phyloP scores from a whole-genome alignment of 2,888 invertebrate genomes.

The Sesia bembeciformis region DNA sequence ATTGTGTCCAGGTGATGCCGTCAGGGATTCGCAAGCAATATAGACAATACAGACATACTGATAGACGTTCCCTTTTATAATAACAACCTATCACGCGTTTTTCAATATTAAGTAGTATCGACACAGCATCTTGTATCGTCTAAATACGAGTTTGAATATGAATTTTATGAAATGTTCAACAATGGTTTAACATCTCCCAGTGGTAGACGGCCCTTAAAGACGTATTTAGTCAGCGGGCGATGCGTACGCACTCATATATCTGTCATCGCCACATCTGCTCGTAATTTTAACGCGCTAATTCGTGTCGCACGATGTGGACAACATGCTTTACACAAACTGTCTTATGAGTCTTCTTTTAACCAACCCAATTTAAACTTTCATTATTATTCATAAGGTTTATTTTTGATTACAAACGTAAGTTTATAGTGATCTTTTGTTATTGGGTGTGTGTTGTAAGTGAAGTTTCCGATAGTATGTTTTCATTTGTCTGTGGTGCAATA shows the following conservation, averaged over 20 bases:
- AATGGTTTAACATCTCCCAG: slow-evolving; percentile 8
- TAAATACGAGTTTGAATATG: not conserved
- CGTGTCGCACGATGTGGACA: slow-evolving; percentile 27
- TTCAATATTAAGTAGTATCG: too few species aligned
- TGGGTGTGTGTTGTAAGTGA: not conserved
- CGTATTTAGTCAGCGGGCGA: slow-evolving; percentile 19
- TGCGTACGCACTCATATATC: slow-evolving; percentile 34
- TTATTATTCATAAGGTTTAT: slow-evolving; percentile 7
- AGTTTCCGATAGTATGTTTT: slow-evolving; percentile 22
- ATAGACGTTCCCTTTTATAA: too few species aligned
- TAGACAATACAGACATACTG: too few species aligned
- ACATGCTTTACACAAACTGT: slow-evolving; percentile 13
- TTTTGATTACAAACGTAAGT: slow-evolving; percentile 6
- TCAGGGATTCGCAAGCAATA: too few species aligned
- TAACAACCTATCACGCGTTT: too few species aligned
- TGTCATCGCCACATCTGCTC: slow-evolving; percentile 43
- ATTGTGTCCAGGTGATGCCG: too few species aligned
- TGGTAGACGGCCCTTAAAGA: slow-evolving; percentile 11
- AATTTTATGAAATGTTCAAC: slow-evolving; percentile 3
- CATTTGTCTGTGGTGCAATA: slow-evolving; percentile 21
- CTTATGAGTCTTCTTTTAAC: slow-evolving; percentile 2
- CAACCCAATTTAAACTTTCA: slow-evolving; percentile 16
- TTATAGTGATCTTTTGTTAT: slow-evolving; percentile 1
- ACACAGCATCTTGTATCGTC: not conserved
- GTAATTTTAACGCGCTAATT: slow-evolving; percentile 48